These are phyloP conservation scores for Macrophya alboannulata DNA, from an alignment of 2,888 invertebrate species.

Conservation along the genomic window DNA sequence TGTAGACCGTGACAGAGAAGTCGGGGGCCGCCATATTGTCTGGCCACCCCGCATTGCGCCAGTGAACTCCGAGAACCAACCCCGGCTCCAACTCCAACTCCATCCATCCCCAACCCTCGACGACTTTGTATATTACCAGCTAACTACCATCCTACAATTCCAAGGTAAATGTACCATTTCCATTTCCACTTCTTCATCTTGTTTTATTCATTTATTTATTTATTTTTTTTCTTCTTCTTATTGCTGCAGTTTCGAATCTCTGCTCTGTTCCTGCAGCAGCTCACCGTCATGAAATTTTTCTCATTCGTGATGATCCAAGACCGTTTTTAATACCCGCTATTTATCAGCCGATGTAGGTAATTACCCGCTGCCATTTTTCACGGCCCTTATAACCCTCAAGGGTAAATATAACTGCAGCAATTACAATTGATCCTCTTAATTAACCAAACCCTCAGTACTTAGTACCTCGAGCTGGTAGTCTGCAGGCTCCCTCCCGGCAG, in stretches of 20 bases:
- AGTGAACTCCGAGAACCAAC: slow-evolving; percentile 76
- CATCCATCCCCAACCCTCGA: slow-evolving; percentile 57
- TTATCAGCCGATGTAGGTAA: neutral
- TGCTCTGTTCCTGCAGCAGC: too few species aligned
- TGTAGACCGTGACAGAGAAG: slow-evolving; percentile 58
- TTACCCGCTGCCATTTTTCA: neutral
- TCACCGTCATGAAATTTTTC: too few species aligned
- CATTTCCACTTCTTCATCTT: neutral
- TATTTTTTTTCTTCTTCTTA: neutral
- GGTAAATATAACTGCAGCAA: neutral
- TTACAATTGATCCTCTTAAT: slow-evolving; percentile 23
- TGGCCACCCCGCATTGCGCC: slow-evolving; percentile 78
- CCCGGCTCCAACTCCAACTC: slow-evolving; percentile 63
- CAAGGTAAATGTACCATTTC: slow-evolving; percentile 22
- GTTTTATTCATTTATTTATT: neutral
- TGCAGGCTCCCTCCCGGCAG: neutral
- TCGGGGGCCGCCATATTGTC: slow-evolving; percentile 76
- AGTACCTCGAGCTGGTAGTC: neutral
- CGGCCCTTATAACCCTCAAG: neutral
- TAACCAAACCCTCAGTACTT: neutral
- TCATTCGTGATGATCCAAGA: neutral
- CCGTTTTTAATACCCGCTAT: neutral
- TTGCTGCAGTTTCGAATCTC: neutral
- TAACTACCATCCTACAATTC: slow-evolving; percentile 40
- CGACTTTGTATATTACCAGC: slow-evolving; percentile 55